Percentiles rank a stretch among this genome's conserved stretches.
Conservation (phyloP, 2,797 vertebrate genomes). For the Lacerta bilineata region DNA sequence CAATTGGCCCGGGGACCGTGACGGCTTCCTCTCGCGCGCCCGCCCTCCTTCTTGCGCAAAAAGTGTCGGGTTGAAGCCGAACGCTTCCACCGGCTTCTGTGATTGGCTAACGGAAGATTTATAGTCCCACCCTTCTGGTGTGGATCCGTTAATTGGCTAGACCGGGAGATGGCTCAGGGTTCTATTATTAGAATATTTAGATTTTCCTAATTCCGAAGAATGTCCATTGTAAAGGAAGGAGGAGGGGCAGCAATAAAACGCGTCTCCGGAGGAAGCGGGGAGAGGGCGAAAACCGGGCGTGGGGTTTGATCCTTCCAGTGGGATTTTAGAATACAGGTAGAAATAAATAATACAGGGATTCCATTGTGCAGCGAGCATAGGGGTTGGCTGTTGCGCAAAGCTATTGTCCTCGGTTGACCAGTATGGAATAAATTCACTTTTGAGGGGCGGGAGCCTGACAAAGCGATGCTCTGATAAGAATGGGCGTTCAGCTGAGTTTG, state of each 20-base stretch:
- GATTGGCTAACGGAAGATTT: slow-evolving; percentile 1
- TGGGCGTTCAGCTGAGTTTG: background rate
- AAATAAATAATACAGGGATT: background rate
- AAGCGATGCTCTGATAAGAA: background rate
- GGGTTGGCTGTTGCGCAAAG: background rate
- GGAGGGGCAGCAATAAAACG: background rate
- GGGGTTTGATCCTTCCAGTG: background rate
- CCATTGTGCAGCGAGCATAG: background rate
- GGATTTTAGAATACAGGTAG: too few relatives aligned
- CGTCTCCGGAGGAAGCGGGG: background rate
- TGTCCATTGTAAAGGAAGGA: slow-evolving; percentile 20
- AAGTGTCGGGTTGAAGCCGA: background rate
- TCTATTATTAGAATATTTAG: slow-evolving; percentile 7
- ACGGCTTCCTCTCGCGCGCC: background rate
- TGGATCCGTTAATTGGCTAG: background rate
- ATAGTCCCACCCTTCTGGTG: background rate
- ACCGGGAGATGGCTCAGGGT: background rate
- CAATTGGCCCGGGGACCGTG: background rate
- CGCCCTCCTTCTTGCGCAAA: slow-evolving; percentile 23
- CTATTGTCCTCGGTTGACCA: background rate
- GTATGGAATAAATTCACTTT: background rate
- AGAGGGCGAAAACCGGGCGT: background rate
- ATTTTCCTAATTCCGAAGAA: background rate
- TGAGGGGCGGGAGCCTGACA: background rate
- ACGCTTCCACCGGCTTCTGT: background rate